These are phyloP conservation scores for Tyrannus savana DNA, from an alignment of 2,113 vertebrate genomes.

Conservation along the genomic window DNA sequence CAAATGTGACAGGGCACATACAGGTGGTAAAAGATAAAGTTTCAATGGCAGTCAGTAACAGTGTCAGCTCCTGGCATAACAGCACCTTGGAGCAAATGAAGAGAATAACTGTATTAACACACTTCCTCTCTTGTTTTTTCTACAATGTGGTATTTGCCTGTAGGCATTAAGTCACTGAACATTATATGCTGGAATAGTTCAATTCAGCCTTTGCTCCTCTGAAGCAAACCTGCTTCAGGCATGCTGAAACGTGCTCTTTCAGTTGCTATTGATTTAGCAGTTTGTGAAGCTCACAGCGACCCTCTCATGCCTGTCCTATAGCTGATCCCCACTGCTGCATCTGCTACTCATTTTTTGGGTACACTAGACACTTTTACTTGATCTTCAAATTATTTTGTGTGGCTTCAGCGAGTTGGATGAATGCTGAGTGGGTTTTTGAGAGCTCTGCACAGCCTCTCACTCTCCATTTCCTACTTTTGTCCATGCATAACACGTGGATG, in stretches of 20 bases:
- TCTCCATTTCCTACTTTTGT: background rate
- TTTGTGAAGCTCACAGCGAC: background rate
- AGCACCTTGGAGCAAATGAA: background rate
- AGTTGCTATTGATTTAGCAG: background rate
- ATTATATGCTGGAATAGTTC: background rate
- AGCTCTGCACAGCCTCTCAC: background rate
- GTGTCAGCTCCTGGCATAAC: background rate
- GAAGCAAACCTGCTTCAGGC: background rate
- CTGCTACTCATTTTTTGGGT: background rate
- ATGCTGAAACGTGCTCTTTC: background rate
- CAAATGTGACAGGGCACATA: background rate
- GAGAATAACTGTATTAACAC: background rate
- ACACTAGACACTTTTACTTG: background rate
- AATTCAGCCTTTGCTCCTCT: background rate
- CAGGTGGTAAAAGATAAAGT: background rate
- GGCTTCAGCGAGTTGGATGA: background rate
- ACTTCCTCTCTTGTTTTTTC: background rate
- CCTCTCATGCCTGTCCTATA: background rate
- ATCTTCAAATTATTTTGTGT: background rate
- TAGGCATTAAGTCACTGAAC: background rate
- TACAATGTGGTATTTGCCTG: background rate
- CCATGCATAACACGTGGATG: accelerated
- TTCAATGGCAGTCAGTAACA: background rate
- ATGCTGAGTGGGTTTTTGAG: background rate
- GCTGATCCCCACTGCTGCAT: background rate